These are phyloP conservation scores for Drosophila kanapiae DNA, from an alignment of 1,140 invertebrate genomes.

Conservation along the genomic window DNA sequence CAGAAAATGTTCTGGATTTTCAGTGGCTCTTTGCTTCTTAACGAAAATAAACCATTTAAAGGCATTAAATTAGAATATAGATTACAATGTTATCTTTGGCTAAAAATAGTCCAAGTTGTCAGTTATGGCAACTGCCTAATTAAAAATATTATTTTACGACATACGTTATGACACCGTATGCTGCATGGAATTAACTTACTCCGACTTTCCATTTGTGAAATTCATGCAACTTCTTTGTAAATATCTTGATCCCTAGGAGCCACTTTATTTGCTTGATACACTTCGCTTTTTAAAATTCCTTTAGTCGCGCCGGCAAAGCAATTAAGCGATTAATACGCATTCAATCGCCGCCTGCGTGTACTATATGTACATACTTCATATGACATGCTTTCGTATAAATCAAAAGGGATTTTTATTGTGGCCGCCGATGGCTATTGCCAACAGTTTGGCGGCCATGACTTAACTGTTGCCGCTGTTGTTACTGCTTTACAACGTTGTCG, in stretches of 20 bases:
- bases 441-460: slow-evolving; percentile 59
- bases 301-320: slow-evolving; percentile 37
- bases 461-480: slow-evolving; percentile 21
- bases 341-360: slow-evolving; percentile 15
- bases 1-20: too few species aligned
- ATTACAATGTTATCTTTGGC: not conserved
- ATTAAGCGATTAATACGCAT: slow-evolving; percentile 72
- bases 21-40: too few species aligned
- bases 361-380: slow-evolving; percentile 4
- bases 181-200: not conserved
- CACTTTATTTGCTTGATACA: slow-evolving; percentile 43
- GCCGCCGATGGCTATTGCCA: slow-evolving; percentile 61
- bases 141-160: slow-evolving; percentile 60
- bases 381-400: slow-evolving; percentile 57
- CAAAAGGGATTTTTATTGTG: slow-evolving; percentile 71
- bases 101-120: not conserved
- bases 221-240: not conserved
- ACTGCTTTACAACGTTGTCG: slow-evolving; percentile 3
- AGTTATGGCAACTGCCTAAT: slow-evolving; percentile 63
- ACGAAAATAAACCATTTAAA: too few species aligned
- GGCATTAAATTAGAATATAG: not conserved
- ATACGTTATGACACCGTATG: slow-evolving; percentile 15
- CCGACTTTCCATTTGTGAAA: not conserved
- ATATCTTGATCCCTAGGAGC: slow-evolving; percentile 14
- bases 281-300: slow-evolving; percentile 35